Evolutionary conservation across 1,140 invertebrate genomes (phyloP), one percentile per base, ranked within the genome.

Genomic region (Araneus ventricosus): DNA sequence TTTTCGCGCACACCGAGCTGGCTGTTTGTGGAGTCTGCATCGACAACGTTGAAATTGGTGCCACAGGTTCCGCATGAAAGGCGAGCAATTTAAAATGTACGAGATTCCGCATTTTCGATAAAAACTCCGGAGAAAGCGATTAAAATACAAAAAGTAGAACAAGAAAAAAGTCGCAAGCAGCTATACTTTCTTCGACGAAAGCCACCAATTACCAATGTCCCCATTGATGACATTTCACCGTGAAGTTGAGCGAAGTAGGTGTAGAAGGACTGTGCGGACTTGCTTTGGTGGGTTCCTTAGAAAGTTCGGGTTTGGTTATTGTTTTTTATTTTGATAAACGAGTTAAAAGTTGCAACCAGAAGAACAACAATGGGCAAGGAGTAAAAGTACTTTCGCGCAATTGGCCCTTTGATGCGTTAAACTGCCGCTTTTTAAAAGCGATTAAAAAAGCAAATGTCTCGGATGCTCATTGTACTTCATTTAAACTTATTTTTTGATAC

Each of bases 91-190:
- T 14, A 14, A 24, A 63, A 63, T 27, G 61, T 63, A 8, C 27
- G 8, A 67, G 67, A 89, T 89, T 89, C 88, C 88, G 88, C 67
- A 57, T 89, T 89, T 89, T 79, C 67, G 88, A 79, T 79, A 89
- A 89, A 89, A 89, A 89, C 24, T 34, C 27, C 5, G 30, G 41
- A 57, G 34, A 89, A 79, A 89, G 37, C 52, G 88, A 79, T 89
- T 63, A 79, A 79, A 79, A 67, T n/a, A 52, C 20, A 57, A 89
- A 89, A 70, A 63, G n/a, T 79, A 27, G 88, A 89, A 89, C 34
- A 59, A 89, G 88, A 89, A 89, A 79, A 79, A 70, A 45, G 27
- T 30, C 20, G 27, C 59, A 24, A n/a, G 7, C 8, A 57, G n/a
- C 61, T 37, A 75, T 79, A 89, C 88, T 89, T 89, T 89, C 88